Evolutionary conservation across 2,113 vertebrate genomes (phyloP).

Genomic region (Amia ocellicauda): DNA sequence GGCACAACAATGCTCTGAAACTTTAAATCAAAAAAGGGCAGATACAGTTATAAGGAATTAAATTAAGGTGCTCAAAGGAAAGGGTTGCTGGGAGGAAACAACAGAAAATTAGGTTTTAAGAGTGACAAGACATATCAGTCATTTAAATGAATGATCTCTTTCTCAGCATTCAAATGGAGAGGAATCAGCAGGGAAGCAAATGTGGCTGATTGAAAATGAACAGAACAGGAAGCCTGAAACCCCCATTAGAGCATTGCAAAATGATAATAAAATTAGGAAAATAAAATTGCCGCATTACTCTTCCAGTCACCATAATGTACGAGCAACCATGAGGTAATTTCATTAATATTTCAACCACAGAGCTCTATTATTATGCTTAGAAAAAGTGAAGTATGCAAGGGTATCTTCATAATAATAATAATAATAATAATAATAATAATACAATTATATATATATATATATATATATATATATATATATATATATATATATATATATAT

Average conservation of each 20-base stretch:
- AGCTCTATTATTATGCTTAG: neutral
- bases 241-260: conserved; percentile 27
- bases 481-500: too few relatives aligned
- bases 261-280: conserved; percentile 53
- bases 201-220: conserved; percentile 50
- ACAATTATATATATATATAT: too few relatives aligned
- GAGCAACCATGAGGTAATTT: conserved; percentile 30
- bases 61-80: conserved; percentile 12
- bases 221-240: conserved; percentile 45
- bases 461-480: too few relatives aligned
- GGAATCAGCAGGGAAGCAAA: conserved; percentile 43
- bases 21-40: conserved; percentile 13
- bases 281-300: conserved; percentile 50
- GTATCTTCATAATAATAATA: too few relatives aligned
- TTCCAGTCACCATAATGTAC: conserved; percentile 40
- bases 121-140: conserved; percentile 43
- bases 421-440: too few relatives aligned
- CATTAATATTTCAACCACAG: neutral
- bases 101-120: conserved; percentile 25
- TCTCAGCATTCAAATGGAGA: conserved; percentile 30
- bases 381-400: too few relatives aligned
- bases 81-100: conserved; percentile 10
- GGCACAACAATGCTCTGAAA: neutral
- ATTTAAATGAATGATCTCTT: conserved; percentile 45
- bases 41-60: conserved; percentile 12